These are phyloP conservation scores for Tragelaphus imberbis DNA, from an alignment of 2,113 vertebrate species.

Conservation along the genomic window DNA sequence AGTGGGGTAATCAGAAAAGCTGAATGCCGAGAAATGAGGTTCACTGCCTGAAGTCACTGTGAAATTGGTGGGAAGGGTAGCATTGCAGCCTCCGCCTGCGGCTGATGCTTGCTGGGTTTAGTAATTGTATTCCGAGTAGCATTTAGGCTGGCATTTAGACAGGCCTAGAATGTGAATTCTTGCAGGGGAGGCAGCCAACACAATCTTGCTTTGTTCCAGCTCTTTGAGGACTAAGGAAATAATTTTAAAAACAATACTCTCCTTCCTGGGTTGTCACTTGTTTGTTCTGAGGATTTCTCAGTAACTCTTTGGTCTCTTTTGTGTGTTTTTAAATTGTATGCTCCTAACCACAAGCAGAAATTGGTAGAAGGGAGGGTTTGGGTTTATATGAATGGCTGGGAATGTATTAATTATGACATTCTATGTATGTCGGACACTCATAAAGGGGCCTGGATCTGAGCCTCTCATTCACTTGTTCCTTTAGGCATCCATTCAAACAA, in stretches of 20 bases:
- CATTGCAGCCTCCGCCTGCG: background rate
- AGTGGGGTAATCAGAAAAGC: background rate
- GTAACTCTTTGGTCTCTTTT: slow-evolving; percentile 42
- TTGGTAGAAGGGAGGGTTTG: background rate
- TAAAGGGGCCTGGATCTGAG: background rate
- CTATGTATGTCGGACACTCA: background rate
- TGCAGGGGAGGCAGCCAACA: slow-evolving; percentile 66
- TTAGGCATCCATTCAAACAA: background rate
- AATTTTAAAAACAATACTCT: slow-evolving; percentile 64
- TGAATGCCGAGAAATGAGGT: background rate
- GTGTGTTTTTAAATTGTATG: background rate
- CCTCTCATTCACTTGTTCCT: background rate
- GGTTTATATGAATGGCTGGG: background rate
- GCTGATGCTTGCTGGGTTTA: background rate
- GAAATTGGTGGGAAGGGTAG: background rate
- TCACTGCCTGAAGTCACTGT: background rate
- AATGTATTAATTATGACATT: background rate
- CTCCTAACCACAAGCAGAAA: background rate
- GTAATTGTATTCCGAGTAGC: slow-evolving; percentile 45
- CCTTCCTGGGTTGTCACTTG: slow-evolving; percentile 43
- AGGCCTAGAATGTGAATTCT: slow-evolving; percentile 67
- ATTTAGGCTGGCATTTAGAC: slow-evolving; percentile 60
- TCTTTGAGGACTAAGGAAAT: slow-evolving; percentile 65
- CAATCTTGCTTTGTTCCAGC: slow-evolving; percentile 67
- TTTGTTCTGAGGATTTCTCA: slow-evolving; percentile 24